Evolutionary conservation across 2,113 vertebrate genomes (phyloP).

Genomic region (Vulpes lagopus): DNA sequence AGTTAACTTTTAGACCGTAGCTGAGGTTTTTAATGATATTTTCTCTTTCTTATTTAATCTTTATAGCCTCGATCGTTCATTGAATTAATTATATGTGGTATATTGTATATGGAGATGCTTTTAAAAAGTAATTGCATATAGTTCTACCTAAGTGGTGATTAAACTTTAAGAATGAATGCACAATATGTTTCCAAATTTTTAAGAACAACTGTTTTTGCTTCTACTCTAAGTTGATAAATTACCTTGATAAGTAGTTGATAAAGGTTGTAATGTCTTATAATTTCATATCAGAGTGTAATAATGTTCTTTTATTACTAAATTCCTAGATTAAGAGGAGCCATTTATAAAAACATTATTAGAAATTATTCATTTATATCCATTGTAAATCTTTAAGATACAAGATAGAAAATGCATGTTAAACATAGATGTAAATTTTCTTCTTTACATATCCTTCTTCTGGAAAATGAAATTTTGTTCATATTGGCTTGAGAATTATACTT

Average conservation of each 20-base stretch:
- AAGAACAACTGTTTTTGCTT: slow-evolving; percentile 50
- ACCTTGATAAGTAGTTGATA: background rate
- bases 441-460: background rate
- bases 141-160: slow-evolving; percentile 87
- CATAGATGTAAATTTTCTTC: background rate
- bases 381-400: background rate
- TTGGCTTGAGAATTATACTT: background rate
- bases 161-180: slow-evolving; percentile 84
- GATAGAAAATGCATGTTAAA: background rate
- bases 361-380: background rate
- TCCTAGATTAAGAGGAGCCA: background rate
- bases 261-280: slow-evolving; percentile 26
- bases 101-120: slow-evolving; percentile 88
- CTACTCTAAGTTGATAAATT: slow-evolving; percentile 69
- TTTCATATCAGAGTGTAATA: background rate
- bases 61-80: slow-evolving; percentile 95
- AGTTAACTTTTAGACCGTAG: slow-evolving; percentile 98
- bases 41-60: slow-evolving; percentile 97
- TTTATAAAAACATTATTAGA: background rate
- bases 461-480: background rate
- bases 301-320: background rate
- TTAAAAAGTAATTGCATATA: slow-evolving; percentile 87
- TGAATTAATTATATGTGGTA: slow-evolving; percentile 95
- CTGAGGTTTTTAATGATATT: slow-evolving; percentile 95
- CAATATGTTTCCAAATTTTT: slow-evolving; percentile 80